Base-by-base conservation (phyloP, 2,797 vertebrate species). In the Diplodus sargus region DNA sequence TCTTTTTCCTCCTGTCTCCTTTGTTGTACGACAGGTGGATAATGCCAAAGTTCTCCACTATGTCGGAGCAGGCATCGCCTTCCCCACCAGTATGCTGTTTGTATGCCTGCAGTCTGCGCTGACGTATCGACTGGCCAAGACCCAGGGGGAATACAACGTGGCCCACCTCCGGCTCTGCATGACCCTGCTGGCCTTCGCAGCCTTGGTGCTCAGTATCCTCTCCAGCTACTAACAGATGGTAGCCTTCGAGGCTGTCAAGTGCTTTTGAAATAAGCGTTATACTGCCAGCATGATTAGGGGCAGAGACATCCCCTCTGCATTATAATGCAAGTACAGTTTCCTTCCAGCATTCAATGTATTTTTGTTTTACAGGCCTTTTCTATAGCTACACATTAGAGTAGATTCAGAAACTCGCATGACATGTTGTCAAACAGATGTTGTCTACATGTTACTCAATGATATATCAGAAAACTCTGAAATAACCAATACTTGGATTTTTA, bases 171-270 rank as follows among this genome's bases (percentile, higher is more conserved):
- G 97, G 25, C 94, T 96, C 88, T 64, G 92, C 86, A 96, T 98
- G 92, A 95, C 96, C 4, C 78, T 95, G 15, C 85, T 97, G 91
- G 96, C 97, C 84, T 96, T 97, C 52, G 20, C 95, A 74, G 94
- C 95, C 62, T 92, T 97, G 4, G 88, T 97, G 85, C 96, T 97
- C 93, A 97, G 96, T 98, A 98, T 98, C 97, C 96, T 97, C 39
- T 93, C 66, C 63, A 79, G 76, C n/a, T 57, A 4, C 48, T 65
- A 57, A 81, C 85, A 83, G 74, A 84, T 82, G 77, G 79, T 75
- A 30, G 71, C 47, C 62, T 67, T 25, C 18, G 4, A 78, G 67
- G 64, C 57, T 58, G 56, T 71, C n/a, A 58, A 51, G 66, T 57
- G 34, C 51, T 76, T 64, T 17, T 61, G 53, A 65, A 22, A 49